Evolutionary conservation across 2,888 invertebrate genomes (phyloP), one percentile per base, ranked within the genome.

Genomic region (Rotaria magnacalcarata): DNA sequence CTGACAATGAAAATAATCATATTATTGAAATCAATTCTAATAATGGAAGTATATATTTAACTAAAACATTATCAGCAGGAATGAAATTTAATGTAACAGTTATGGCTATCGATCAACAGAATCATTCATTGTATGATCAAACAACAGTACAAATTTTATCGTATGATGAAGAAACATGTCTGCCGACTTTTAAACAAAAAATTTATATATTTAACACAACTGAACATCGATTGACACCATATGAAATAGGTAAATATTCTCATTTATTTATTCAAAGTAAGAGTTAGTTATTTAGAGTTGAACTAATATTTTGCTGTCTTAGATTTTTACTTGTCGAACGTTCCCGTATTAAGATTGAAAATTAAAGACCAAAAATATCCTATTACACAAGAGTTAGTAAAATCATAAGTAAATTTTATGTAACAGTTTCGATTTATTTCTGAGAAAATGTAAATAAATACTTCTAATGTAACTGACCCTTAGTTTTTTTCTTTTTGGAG

Each of bases 41-140:
- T 67, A 67, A 67, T 14, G 67, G 67, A 24, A 75, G 43, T 43
- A 75, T 75, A 24, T 75, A 75, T 75, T 43, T 75, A 75, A 24
- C 10, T 11, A 27, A 75, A 75, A 43, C 24, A 24, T 24, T 75
- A 11, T 75, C 41, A 43, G 47, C 47, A 16, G 75, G 47, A 24
- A 43, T 43, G 41, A 24, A 11, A 43, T n/a, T 75, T 11, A 75
- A 75, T 43, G 11, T 75, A n/a, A 43, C 75, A 11, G 47, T 75
- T 6, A 19, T 43, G 11, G 75, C 75, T 10, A 43, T 47, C 6
- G 47, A 75, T 75, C 24, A 41, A 75, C 75, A 43, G 4, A 75
- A 75, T 75, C 41, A 47, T 43, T 41, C 75, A 41, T 75, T 75
- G 7, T 75, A 43, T 14, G 75, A 75, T 75, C 75, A 43, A 75